These are phyloP conservation scores for Omphaloscelis lunosa DNA, from an alignment of 2,888 invertebrate genomes.

Conservation along the genomic window DNA sequence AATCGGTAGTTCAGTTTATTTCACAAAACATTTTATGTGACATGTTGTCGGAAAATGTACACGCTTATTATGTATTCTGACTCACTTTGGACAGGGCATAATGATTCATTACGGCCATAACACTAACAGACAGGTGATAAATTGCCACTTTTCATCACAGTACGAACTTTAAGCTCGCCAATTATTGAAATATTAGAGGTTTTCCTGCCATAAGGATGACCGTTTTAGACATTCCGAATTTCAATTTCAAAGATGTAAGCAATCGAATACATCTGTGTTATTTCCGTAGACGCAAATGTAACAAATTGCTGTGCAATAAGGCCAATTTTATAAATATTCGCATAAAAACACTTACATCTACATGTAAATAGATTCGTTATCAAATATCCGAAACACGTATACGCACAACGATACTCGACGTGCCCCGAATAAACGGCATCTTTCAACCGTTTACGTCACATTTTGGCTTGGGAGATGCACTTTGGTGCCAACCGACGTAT, in stretches of 20 bases:
- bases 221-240: neutral
- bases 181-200: neutral
- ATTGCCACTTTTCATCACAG: conserved; percentile 22
- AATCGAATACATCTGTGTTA: neutral
- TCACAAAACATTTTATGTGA: neutral
- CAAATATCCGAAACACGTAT: conserved; percentile 71
- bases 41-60: neutral
- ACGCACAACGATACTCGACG: conserved; percentile 76
- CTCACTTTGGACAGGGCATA: neutral
- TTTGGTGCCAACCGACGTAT: conserved; percentile 78
- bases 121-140: conserved; percentile 19
- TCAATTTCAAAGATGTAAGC: neutral
- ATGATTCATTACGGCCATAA: neutral
- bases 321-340: conserved; percentile 45
- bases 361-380: conserved; percentile 66
- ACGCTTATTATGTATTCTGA: neutral
- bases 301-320: conserved; percentile 25
- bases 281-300: neutral
- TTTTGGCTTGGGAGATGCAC: conserved; percentile 80
- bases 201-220: neutral
- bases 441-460: conserved; percentile 81
- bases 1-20: neutral
- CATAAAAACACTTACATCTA: conserved; percentile 61
- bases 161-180: conserved; percentile 13
- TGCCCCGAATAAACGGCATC: conserved; percentile 76